phyloP scores from a whole-genome alignment of 2,113 vertebrate genomes.

The Numenius arquata region DNA sequence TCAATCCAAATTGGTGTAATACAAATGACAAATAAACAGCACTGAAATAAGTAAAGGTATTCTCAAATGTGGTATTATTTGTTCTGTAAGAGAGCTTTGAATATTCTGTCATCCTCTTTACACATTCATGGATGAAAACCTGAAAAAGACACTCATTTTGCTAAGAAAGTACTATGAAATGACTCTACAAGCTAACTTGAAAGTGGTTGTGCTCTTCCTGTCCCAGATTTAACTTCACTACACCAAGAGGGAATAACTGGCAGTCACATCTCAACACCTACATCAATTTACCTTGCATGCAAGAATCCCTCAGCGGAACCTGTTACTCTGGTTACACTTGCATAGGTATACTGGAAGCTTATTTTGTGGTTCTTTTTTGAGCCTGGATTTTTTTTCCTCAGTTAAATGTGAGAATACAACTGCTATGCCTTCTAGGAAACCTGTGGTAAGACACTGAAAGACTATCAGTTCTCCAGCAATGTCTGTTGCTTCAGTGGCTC shows the following conservation, averaged over 20 bases:
- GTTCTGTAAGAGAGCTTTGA: neutral
- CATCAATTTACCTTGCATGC: neutral
- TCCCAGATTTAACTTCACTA: neutral
- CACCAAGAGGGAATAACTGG: neutral
- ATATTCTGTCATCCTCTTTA: neutral
- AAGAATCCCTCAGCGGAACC: neutral
- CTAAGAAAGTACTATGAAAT: neutral
- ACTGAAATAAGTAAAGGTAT: neutral
- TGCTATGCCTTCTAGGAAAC: neutral
- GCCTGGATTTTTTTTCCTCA: neutral
- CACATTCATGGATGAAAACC: neutral
- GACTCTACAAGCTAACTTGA: neutral
- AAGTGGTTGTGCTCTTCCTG: neutral
- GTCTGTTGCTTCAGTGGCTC: neutral
- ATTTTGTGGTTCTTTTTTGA: neutral
- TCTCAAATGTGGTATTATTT: neutral
- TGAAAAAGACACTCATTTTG: neutral
- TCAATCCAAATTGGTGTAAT: neutral
- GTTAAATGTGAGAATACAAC: neutral
- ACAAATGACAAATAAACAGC: neutral
- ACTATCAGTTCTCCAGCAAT: neutral
- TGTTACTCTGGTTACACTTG: neutral
- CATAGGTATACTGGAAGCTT: neutral
- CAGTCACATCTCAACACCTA: neutral
- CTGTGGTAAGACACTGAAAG: neutral